A percentile compares a stretch with the other conserved stretches of the same genome.
phyloP scores from a whole-genome alignment of 2,113 vertebrate species.

The Platysternon megacephalum region DNA sequence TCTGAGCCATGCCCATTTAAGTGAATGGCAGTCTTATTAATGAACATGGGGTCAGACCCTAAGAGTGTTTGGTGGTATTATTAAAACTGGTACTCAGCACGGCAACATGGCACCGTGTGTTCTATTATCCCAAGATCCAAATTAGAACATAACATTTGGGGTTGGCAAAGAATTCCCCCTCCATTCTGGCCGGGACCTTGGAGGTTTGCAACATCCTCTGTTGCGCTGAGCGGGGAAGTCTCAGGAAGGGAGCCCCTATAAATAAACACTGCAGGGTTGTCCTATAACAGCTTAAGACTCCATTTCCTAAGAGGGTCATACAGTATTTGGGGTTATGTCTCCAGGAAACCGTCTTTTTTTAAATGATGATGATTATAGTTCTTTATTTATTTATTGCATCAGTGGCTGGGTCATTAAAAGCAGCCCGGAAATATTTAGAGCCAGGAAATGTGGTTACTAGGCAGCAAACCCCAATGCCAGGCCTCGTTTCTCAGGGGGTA shows the following conservation, averaged over 20 bases:
- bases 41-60: not conserved
- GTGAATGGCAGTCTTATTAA: not conserved
- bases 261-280: not conserved
- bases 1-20: not conserved
- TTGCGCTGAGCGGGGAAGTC: not conserved
- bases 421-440: not conserved
- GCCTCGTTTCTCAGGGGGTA: not conserved
- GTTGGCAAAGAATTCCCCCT: not conserved
- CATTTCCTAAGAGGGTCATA: not conserved
- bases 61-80: too few species aligned
- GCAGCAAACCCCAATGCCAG: not conserved
- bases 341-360: not conserved
- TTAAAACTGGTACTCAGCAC: not conserved
- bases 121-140: not conserved
- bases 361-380: not conserved
- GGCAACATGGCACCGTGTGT: not conserved
- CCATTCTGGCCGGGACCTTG: too few species aligned
- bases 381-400: not conserved
- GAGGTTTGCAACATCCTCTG: not conserved
- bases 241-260: not conserved
- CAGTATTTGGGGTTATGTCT: not conserved
- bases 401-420: not conserved
- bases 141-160: not conserved
- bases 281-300: not conserved
- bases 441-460: not conserved